These are phyloP conservation scores for Nephrotoma appendiculata DNA, from an alignment of 2,888 invertebrate species.

Conservation along the genomic window DNA sequence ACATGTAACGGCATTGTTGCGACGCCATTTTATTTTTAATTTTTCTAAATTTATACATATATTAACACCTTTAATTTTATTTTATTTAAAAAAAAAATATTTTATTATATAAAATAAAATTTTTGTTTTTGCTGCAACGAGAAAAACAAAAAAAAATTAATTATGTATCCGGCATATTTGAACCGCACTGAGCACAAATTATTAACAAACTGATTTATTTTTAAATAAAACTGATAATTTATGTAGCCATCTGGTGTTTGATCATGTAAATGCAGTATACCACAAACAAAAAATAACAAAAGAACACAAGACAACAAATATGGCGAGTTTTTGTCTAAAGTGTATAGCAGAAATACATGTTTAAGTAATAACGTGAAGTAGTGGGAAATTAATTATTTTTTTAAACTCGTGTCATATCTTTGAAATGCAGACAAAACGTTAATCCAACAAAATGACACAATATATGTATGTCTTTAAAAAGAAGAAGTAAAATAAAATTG, in stretches of 20 bases:
- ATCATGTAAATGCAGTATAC: background rate
- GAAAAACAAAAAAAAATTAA: background rate
- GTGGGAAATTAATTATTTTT: background rate
- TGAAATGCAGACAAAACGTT: background rate
- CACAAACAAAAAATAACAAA: background rate
- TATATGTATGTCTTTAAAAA: background rate
- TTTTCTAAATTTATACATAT: background rate
- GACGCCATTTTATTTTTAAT: conserved; percentile 14
- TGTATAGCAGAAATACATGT: background rate
- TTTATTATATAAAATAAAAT: background rate
- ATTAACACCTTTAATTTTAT: conserved; percentile 1
- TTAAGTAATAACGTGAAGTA: background rate
- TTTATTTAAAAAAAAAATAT: background rate
- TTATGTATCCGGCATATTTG: background rate
- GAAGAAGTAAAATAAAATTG: background rate
- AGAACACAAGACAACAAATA: background rate
- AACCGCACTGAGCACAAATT: background rate
- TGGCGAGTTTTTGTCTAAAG: background rate
- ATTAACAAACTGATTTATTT: background rate
- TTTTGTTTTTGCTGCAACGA: background rate
- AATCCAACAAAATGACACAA: background rate
- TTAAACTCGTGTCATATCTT: background rate
- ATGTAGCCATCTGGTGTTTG: background rate
- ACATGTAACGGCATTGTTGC: conserved; percentile 33
- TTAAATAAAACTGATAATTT: background rate